Percentiles rank a stretch among this genome's conserved stretches.
Evolutionary conservation across 2,113 vertebrate species (phyloP).

Genomic region (Octodon degus): DNA sequence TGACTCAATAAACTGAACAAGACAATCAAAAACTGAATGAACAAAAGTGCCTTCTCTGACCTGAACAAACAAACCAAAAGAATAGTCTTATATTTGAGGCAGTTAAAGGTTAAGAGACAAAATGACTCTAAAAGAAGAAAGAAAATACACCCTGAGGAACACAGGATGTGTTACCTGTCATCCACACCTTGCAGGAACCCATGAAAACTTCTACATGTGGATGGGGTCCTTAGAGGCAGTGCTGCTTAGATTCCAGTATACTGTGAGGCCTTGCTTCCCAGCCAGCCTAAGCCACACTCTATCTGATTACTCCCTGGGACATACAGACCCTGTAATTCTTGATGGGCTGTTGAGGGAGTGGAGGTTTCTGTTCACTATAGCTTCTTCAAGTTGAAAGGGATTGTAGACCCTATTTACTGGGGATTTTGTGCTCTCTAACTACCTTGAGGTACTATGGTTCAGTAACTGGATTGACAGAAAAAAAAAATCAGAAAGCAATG

Average conservation of each 20-base stretch:
- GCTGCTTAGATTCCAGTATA: neutral
- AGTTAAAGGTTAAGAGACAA: too few species aligned
- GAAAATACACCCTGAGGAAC: neutral
- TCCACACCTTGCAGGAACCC: neutral
- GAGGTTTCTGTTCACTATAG: neutral
- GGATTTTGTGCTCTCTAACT: neutral
- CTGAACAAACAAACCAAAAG: too few species aligned
- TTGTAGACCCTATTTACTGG: neutral
- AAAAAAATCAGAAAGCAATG: neutral
- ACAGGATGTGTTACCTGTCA: neutral
- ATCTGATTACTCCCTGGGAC: neutral
- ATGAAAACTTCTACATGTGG: neutral
- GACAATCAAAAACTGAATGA: neutral
- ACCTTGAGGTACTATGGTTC: neutral
- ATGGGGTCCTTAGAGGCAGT: neutral
- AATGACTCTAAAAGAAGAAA: neutral
- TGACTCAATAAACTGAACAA: neutral
- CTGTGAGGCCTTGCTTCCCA: neutral
- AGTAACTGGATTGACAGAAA: neutral
- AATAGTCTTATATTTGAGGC: too few species aligned
- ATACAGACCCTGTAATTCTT: neutral
- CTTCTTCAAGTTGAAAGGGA: neutral
- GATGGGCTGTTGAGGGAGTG: too few species aligned
- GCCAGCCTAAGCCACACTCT: neutral
- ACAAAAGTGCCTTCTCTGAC: too few species aligned